phyloP scores from a whole-genome alignment of 2,797 vertebrate species.

The Diceros bicornis region DNA sequence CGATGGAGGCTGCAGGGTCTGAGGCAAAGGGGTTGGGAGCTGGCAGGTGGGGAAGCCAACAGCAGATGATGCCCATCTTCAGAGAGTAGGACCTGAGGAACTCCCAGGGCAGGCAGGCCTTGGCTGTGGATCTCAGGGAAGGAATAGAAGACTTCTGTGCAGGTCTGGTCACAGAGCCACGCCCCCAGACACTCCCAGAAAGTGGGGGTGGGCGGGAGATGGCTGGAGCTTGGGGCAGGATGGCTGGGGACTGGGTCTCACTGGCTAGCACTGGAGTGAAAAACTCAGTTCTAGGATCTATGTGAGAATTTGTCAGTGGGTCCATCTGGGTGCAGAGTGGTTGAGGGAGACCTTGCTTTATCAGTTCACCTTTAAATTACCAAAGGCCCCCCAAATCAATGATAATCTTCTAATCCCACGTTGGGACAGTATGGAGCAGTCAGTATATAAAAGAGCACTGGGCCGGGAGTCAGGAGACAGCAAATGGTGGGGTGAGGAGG shows the following conservation, averaged over 20 bases:
- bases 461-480: not conserved
- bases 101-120: not conserved
- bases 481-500: rapidly evolving
- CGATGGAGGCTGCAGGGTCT: not conserved
- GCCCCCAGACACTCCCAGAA: not conserved
- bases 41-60: not conserved
- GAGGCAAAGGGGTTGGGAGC: not conserved
- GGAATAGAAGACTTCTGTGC: not conserved
- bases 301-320: not conserved
- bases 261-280: not conserved
- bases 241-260: not conserved
- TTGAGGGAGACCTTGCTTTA: not conserved
- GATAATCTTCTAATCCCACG: not conserved
- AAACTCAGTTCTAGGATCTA: not conserved
- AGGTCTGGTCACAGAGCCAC: not conserved
- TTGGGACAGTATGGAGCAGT: not conserved
- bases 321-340: not conserved
- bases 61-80: not conserved
- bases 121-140: not conserved
- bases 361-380: not conserved
- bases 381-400: not conserved
- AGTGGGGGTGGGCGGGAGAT: not conserved
- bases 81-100: not conserved
- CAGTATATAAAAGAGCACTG: not conserved
- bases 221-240: not conserved